These are phyloP conservation scores for Hemiprocne comata DNA, from an alignment of 2,113 vertebrate species.

Conservation along the genomic window DNA sequence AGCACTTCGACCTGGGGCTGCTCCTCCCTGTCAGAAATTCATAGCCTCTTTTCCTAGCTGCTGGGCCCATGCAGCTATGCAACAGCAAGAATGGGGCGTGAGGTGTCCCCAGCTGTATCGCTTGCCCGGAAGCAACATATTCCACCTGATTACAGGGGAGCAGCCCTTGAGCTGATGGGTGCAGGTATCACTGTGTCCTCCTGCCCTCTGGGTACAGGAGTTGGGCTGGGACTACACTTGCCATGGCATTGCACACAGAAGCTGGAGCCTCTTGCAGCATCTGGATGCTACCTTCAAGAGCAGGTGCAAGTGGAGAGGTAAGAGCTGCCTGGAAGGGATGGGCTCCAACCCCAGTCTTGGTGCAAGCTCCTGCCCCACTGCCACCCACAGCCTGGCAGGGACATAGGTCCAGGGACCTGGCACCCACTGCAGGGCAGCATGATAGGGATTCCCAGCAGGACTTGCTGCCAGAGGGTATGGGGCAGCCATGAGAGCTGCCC, in stretches of 20 bases:
- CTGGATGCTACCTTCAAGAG: neutral
- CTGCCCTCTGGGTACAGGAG: neutral
- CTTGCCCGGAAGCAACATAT: neutral
- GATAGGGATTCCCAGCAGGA: neutral
- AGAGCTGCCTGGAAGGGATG: neutral
- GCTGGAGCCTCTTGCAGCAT: neutral
- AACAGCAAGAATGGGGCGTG: neutral
- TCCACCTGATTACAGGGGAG: neutral
- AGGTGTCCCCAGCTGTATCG: neutral
- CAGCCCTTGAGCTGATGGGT: neutral
- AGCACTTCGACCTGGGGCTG: neutral
- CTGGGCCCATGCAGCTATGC: neutral
- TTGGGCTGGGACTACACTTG: neutral
- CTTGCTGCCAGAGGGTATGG: neutral
- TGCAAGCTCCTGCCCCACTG: neutral
- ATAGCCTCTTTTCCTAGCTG: neutral
- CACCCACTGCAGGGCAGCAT: neutral
- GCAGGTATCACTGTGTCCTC: neutral
- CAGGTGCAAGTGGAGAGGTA: neutral
- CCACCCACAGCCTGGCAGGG: neutral
- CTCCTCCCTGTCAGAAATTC: rapidly evolving
- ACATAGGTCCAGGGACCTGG: neutral
- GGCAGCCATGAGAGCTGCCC: neutral
- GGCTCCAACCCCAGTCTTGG: neutral
- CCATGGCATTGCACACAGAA: neutral